Conservation (phyloP, 1,140 invertebrate species). For the Neocloeon triangulifer region DNA sequence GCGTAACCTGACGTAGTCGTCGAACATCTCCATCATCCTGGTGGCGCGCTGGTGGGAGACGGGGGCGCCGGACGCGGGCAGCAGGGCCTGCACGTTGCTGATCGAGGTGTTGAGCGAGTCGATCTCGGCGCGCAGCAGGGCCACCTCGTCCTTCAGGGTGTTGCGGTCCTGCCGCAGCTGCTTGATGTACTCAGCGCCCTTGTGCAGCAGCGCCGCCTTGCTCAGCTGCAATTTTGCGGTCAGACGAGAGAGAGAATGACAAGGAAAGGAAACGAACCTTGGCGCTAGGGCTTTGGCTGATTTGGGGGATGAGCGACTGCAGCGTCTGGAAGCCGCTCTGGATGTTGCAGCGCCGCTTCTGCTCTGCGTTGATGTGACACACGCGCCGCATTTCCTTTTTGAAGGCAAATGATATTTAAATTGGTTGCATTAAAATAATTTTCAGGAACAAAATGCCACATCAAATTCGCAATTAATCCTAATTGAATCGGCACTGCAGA, state of each 20-base stretch:
- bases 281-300: slow-evolving; percentile 71
- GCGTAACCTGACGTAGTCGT: slow-evolving; percentile 65
- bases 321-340: slow-evolving; percentile 94
- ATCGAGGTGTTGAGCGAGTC: slow-evolving; percentile 77
- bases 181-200: slow-evolving; percentile 87
- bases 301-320: slow-evolving; percentile 77
- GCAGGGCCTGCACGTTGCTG: slow-evolving; percentile 77
- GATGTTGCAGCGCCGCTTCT: slow-evolving; percentile 91
- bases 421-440: background rate
- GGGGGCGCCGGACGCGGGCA: slow-evolving; percentile 87
- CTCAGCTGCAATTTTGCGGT: slow-evolving; percentile 32
- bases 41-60: slow-evolving; percentile 72
- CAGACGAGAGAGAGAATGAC: background rate
- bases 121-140: slow-evolving; percentile 62
- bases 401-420: slow-evolving; percentile 1
- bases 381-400: slow-evolving; percentile 40
- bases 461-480: too few species aligned
- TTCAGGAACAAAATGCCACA: too few species aligned
- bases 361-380: slow-evolving; percentile 91
- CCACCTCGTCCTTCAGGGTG: slow-evolving; percentile 77
- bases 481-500: too few species aligned
- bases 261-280: slow-evolving; percentile 37
- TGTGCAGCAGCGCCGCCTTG: slow-evolving; percentile 92
- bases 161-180: slow-evolving; percentile 67
- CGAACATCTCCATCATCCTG: slow-evolving; percentile 87